These are phyloP conservation scores for Murina feae DNA, from an alignment of 2,113 vertebrate species.

Conservation along the genomic window DNA sequence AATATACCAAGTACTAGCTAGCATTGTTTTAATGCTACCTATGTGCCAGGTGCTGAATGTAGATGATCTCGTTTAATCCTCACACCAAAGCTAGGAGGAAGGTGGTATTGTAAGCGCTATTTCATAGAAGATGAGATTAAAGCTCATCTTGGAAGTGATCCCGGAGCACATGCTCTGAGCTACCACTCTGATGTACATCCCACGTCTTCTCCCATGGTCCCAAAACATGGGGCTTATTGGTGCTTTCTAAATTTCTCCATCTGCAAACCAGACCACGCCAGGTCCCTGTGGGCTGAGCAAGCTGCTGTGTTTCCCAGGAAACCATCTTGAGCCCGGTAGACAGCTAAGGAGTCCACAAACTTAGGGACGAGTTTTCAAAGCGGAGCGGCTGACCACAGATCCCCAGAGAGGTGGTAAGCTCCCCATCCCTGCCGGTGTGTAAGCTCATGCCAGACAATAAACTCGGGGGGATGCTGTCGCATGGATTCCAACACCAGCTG, in stretches of 20 bases:
- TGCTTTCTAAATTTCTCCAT: conserved; percentile 35
- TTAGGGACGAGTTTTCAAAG: conserved; percentile 36
- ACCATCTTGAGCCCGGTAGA: conserved; percentile 29
- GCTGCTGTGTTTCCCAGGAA: conserved; percentile 56
- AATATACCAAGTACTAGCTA: background rate
- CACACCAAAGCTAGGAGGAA: background rate
- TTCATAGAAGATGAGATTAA: background rate
- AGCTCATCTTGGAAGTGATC: background rate
- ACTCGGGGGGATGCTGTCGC: background rate
- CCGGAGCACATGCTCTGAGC: background rate
- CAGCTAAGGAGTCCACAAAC: conserved; percentile 27
- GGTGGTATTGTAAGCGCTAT: background rate
- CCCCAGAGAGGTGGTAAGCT: conserved; percentile 3
- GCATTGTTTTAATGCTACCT: background rate
- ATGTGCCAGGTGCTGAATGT: rapidly evolving
- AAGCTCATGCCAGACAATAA: background rate
- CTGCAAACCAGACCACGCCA: conserved; percentile 39
- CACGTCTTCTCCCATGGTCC: background rate
- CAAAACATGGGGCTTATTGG: background rate
- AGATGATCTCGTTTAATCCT: background rate
- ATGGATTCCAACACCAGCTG: background rate
- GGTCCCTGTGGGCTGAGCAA: conserved; percentile 10
- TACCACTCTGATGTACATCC: background rate
- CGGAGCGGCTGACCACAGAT: background rate
- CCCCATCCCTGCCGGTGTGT: background rate